These are phyloP conservation scores for Lonchura striata DNA, from an alignment of 2,113 vertebrate genomes.

Conservation along the genomic window DNA sequence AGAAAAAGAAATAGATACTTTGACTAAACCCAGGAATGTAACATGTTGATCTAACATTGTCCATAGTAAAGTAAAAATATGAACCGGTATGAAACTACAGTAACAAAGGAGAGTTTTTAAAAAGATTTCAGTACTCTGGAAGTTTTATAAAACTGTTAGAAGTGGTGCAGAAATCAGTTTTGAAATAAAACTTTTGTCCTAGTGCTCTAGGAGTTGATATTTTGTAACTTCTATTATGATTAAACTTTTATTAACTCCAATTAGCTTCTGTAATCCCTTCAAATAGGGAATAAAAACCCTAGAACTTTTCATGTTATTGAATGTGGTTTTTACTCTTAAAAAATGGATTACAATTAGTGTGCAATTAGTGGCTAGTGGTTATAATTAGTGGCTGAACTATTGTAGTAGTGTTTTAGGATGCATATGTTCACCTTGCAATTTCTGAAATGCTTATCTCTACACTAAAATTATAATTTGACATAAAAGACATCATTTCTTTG, in stretches of 20 bases:
- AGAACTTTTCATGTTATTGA: background rate
- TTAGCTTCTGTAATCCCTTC: background rate
- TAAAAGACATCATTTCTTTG: background rate
- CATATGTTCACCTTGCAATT: background rate
- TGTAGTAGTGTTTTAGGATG: background rate
- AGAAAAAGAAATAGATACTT: background rate
- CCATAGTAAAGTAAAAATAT: background rate
- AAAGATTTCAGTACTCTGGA: background rate
- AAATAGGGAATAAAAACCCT: background rate
- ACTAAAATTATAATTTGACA: background rate
- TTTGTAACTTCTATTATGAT: background rate
- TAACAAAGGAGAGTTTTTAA: background rate
- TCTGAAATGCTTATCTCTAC: background rate
- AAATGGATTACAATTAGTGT: background rate
- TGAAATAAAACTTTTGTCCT: background rate
- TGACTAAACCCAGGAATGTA: background rate
- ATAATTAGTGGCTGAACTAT: background rate
- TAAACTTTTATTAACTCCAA: background rate
- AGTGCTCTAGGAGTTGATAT: background rate
- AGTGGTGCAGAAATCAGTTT: background rate
- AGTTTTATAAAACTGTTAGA: background rate
- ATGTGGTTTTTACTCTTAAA: background rate
- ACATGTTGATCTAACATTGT: background rate
- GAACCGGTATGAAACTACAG: background rate
- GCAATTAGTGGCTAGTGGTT: background rate